Evolutionary conservation across 1,140 invertebrate species (phyloP).

Genomic region (Oedothorax gibbosus): DNA sequence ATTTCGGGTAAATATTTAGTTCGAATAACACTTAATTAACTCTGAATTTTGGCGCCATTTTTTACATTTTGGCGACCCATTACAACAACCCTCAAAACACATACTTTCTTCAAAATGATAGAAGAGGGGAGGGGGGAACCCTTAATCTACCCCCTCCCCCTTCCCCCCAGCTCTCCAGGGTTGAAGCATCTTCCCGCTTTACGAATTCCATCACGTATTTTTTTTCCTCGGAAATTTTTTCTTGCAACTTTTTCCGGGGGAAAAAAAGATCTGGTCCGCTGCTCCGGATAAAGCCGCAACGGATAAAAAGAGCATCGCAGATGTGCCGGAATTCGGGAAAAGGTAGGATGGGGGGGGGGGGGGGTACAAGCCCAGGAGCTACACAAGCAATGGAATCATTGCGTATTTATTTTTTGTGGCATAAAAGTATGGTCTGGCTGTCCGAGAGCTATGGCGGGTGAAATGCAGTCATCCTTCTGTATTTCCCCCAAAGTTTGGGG

Average conservation of each 20-base stretch:
- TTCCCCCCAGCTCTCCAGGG: not conserved
- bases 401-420: conserved; percentile 30
- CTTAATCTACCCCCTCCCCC: not conserved
- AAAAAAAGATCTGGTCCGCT: conserved; percentile 22
- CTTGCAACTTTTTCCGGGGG: conserved; percentile 5
- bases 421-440: conserved; percentile 43
- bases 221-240: conserved; percentile 8
- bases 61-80: too few relatives aligned
- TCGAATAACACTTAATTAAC: too few relatives aligned
- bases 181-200: conserved; percentile 42
- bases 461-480: conserved; percentile 40
- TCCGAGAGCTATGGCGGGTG: conserved; percentile 42
- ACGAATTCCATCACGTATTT: conserved; percentile 55
- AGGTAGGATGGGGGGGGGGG: not conserved
- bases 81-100: too few relatives aligned
- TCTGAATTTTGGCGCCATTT: too few relatives aligned
- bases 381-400: not conserved
- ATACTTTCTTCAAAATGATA: too few relatives aligned
- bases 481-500: conserved; percentile 8
- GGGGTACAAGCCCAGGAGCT: not conserved
- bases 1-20: too few relatives aligned
- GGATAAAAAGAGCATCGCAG: conserved; percentile 15
- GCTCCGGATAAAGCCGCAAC: not conserved
- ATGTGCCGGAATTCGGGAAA: not conserved
- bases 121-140: too few relatives aligned